Base-by-base conservation (phyloP, 2,113 vertebrate genomes). In the Mormyrus iriodes region DNA sequence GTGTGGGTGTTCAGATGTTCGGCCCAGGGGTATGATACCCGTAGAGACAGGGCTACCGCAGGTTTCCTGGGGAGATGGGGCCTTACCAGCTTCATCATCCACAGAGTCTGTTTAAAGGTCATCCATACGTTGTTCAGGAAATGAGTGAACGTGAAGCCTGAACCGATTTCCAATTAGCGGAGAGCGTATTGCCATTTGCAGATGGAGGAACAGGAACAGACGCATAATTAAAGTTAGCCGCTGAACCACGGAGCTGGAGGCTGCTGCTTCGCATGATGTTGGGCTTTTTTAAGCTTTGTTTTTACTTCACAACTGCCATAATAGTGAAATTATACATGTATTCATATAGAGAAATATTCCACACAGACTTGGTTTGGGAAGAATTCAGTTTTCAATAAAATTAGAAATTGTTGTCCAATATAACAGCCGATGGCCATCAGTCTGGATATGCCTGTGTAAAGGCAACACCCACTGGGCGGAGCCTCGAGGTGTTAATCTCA, bases 151-250 rank as follows among this genome's bases (percentile, higher is more conserved):
- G 61, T 87, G 44, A 61, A 89, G 61, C 13, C 35, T 27, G n/a
- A 49, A 87, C 85, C 49, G 19, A 89, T 87, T 86, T 87, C 44
- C 85, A 89, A 89, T 89, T 86, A 89, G 83, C 39, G n/a, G 10
- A 17, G 69, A 73, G 35, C 49, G 6, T 53, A 31, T 87, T 87
- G 84, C 58, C 84, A 73, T 85, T 84, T 65, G 21, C 35, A 73
- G 21, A 58, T 35, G 35, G 82, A 48, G 82, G 10, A 24, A 48
- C 44, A 44, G 44, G 15, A 84, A 42, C 46, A 49, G 42, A 48
- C 3, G 6, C 19, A n/a, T 85, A 85, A 85, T 49, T 85, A 49
- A 85, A 49, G 82, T 85, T 48, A 85, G 35, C 15, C 73, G 35
- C 73, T 79, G 35, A 35, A 79, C 17, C 73, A 15, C 2, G 5